Base-by-base conservation (phyloP, 2,888 invertebrate genomes). In the Lycocerus yunnanus region DNA sequence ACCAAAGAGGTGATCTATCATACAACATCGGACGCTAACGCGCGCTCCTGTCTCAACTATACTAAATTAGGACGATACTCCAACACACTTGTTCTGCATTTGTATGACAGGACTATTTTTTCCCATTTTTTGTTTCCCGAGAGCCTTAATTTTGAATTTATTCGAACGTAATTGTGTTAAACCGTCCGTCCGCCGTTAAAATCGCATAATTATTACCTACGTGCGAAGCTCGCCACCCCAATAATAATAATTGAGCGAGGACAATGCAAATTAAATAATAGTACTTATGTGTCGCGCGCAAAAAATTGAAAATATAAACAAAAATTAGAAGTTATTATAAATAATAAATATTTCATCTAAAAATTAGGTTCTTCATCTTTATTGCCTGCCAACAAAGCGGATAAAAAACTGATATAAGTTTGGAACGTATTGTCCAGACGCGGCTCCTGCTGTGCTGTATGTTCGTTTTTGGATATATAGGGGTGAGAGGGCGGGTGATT, bases 301-400 rank as follows among this genome's bases (percentile, higher is more conserved):
- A 16, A 59, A 59, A 59, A 59, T 8, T 9, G 21, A 21, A 21
- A 21, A n/a, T 43, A 43, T 67, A 68, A 65, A 15, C 18, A 61
- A 20, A 27, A 43, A 61, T 27, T 59, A 66, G 14, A 67, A 16
- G 24, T 18, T 71, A 70, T 18, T 73, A 85, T 85, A 85, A 85
- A 85, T 85, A 83, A 83, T 82, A 83, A 80, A 84, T 84, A 85
- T 84, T 84, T 85, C 84, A 83, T 79, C 81, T 82, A 84, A 84
- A 86, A 86, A 86, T 86, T 86, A 85, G 86, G 85, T 85, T 83
- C 85, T 85, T 83, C 84, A 84, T 85, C 84, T 86, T 86, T 85
- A 85, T 85, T 84, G 85, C 84, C 85, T 85, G 85, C 84, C 84
- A 85, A 85, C 84, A 82, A 82, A 84, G 82, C 82, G 83, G 82